Evolutionary conservation across 53 echinoderm and acorn worm genomes (phyloP).

Genomic region (Mesocentrotus franciscanus): DNA sequence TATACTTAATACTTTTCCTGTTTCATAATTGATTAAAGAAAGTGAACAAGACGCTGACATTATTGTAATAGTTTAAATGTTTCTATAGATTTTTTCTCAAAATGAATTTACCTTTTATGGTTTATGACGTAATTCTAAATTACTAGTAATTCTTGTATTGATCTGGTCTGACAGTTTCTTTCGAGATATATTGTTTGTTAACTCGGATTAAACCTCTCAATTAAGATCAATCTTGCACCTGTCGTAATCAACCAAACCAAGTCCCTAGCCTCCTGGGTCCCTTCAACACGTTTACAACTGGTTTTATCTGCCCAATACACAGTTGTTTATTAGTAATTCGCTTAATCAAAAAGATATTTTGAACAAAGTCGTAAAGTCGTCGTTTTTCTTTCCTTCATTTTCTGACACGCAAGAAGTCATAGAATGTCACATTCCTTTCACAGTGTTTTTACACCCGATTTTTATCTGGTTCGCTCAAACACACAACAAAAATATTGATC

Average conservation of each 20-base stretch:
- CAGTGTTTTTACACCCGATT: not conserved
- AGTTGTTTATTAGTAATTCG: constrained; percentile 19
- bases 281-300: constrained; percentile 32
- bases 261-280: not conserved
- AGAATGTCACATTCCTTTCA: not conserved
- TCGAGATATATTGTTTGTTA: not conserved
- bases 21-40: too few relatives aligned
- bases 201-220: constrained; percentile 22
- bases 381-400: not conserved
- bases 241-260: not conserved
- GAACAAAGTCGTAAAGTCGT: not conserved
- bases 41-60: too few relatives aligned
- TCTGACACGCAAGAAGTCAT: not conserved
- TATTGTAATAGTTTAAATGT: too few relatives aligned
- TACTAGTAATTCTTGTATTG: not conserved
- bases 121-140: not conserved
- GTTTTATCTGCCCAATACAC: constrained; percentile 33
- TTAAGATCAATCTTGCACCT: constrained; percentile 40
- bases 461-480: not conserved
- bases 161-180: not conserved
- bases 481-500: not conserved
- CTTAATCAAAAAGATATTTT: constrained; percentile 26
- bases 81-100: not conserved
- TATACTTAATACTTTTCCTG: too few relatives aligned
- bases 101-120: not conserved